Evolutionary conservation across 2,888 invertebrate species (phyloP).

Genomic region (Drosophila birchii): DNA sequence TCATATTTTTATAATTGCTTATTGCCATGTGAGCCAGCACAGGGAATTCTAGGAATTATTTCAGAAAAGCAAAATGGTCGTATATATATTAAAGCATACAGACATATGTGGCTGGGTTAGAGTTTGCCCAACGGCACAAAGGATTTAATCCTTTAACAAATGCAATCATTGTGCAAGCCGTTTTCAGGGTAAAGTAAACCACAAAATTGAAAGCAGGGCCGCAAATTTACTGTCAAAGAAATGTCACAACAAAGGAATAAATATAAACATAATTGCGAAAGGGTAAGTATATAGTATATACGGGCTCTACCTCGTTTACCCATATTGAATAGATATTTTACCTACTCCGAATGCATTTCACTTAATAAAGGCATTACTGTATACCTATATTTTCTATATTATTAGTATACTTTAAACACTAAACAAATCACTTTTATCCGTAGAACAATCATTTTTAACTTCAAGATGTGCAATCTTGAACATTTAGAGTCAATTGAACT

Average conservation of each 20-base stretch:
- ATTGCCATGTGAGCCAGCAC: constrained; percentile 40
- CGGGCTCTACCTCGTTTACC: not conserved
- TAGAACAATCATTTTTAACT: not conserved
- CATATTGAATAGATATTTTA: not conserved
- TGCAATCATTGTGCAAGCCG: not conserved
- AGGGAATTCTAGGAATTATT: constrained; percentile 10
- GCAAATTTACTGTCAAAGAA: not conserved
- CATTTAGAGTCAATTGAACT: constrained; percentile 6
- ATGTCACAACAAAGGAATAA: not conserved
- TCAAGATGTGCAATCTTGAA: not conserved
- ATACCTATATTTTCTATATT: not conserved
- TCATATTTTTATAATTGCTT: constrained; percentile 62
- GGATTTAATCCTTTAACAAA: constrained; percentile 3
- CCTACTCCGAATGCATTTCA: not conserved
- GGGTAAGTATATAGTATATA: not conserved
- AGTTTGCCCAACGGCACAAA: constrained; percentile 2
- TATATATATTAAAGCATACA: not conserved
- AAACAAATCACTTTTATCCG: not conserved
- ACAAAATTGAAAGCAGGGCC: not conserved
- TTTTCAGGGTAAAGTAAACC: not conserved
- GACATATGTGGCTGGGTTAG: not conserved
- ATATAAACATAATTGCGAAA: not conserved
- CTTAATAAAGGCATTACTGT: not conserved
- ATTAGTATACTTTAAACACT: not conserved
- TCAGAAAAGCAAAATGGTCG: not conserved